Base-by-base conservation (phyloP, 2,888 invertebrate genomes). In the Tridacna crocea region DNA sequence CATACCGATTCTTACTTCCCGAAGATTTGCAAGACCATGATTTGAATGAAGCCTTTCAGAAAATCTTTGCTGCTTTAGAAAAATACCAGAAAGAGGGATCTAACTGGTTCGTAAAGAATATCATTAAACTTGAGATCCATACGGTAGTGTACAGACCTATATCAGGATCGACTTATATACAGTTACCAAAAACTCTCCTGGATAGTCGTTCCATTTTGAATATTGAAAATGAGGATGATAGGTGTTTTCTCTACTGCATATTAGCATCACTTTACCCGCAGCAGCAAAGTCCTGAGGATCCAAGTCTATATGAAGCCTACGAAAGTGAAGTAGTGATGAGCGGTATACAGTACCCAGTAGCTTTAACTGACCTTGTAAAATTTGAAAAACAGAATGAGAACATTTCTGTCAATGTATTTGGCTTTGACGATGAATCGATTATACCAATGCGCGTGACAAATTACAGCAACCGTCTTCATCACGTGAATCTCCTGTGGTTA, bases 351-450 rank as follows among this genome's bases (percentile, higher is more conserved):
- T 85, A 78, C 60, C 82, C 85, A 24, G 79, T 85, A 6, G 47
- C 78, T 11, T 63, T 85, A 61, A 22, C 74, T 2, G 73, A 85
- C 58, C 65, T 81, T 22, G 15, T 26, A 12, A 80, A 77, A 73
- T 27, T 84, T 22, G 80, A 80, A 77, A 73, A 51, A 17, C 79
- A 79, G 63, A 80, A 84, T 66, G 60, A 27, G 73, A 73, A 66
- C 48, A 79, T 84, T 4, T 80, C 76, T 17, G 61, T 78, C 47
- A 87, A 87, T 47, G 87, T 87, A 6, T 87, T 84, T 80, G 68
- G 72, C 60, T 83, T 26, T 63, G 87, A 87, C 51, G 79, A 78
- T 46, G 72, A 79, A 19, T 19, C 27, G 17, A 81, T 84, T 13
- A 68, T 79, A 55, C 87, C 83, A 15, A 24, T 84, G 24, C 70